Evolutionary conservation across 2,113 vertebrate species (phyloP).

Genomic region (Mungos mungo): DNA sequence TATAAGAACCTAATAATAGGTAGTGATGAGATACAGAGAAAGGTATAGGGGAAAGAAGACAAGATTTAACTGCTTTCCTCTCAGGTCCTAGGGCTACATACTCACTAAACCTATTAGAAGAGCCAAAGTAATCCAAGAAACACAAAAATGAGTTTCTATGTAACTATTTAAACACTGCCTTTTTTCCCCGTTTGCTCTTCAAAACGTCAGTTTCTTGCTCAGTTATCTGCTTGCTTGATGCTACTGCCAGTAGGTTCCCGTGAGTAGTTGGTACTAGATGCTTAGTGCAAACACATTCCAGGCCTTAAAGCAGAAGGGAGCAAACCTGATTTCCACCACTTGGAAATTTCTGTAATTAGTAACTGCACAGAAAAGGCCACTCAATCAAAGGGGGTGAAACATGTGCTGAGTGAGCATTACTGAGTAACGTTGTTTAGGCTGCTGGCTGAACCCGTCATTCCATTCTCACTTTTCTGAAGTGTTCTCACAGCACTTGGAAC

Average conservation of each 20-base stretch:
- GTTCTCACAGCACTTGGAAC: slow-evolving; percentile 92
- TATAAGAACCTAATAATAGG: slow-evolving; percentile 23
- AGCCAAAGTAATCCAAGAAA: slow-evolving; percentile 63
- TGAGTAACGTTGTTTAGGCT: slow-evolving; percentile 89
- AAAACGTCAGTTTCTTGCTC: slow-evolving; percentile 58
- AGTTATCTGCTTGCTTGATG: slow-evolving; percentile 55
- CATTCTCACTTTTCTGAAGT: slow-evolving; percentile 90
- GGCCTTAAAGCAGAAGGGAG: slow-evolving; percentile 73
- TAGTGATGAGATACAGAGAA: background rate
- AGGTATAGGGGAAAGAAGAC: background rate
- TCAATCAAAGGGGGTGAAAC: slow-evolving; percentile 57
- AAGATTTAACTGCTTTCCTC: slow-evolving; percentile 38
- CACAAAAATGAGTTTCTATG: slow-evolving; percentile 69
- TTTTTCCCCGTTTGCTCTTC: slow-evolving; percentile 43
- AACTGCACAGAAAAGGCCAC: slow-evolving; percentile 70
- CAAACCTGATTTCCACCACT: slow-evolving; percentile 71
- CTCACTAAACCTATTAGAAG: slow-evolving; percentile 54
- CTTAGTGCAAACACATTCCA: slow-evolving; percentile 59
- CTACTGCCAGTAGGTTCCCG: slow-evolving; percentile 60
- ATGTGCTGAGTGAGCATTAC: slow-evolving; percentile 72
- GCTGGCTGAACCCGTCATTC: slow-evolving; percentile 86
- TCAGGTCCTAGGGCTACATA: background rate
- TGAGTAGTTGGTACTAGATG: slow-evolving; percentile 61
- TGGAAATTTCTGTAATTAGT: slow-evolving; percentile 70
- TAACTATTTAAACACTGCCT: slow-evolving; percentile 73